phyloP scores from a whole-genome alignment of 1,140 invertebrate species.

The Bombus vancouverensis region DNA sequence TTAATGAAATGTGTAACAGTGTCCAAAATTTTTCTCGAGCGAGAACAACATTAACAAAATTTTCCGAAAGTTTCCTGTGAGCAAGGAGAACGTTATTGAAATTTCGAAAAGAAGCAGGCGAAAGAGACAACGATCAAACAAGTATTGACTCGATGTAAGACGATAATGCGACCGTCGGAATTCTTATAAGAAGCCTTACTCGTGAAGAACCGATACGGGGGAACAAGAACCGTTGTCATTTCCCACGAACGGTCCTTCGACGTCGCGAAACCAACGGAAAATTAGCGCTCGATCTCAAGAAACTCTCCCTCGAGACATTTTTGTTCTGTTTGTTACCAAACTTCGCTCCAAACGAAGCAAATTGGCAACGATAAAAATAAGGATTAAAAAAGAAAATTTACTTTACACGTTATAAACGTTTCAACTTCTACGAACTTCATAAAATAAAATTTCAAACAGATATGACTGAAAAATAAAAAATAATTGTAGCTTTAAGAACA shows the following conservation, averaged over 20 bases:
- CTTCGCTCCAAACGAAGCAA: not conserved
- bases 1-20: not conserved
- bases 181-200: constrained; percentile 79
- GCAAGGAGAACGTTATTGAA: not conserved
- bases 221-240: constrained; percentile 38
- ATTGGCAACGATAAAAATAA: not conserved
- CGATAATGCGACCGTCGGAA: constrained; percentile 74
- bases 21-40: not conserved
- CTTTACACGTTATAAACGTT: not conserved
- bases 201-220: constrained; percentile 40
- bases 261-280: constrained; percentile 26
- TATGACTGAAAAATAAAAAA: not conserved
- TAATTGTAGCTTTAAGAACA: not conserved
- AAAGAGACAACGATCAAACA: constrained; percentile 9
- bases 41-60: accelerated
- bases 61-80: not conserved
- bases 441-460: not conserved
- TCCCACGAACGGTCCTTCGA: constrained; percentile 40
- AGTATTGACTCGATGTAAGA: constrained; percentile 70
- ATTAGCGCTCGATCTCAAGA: not conserved
- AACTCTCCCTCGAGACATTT: not conserved
- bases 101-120: not conserved
- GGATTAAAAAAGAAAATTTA: not conserved
- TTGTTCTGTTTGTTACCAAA: not conserved
- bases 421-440: not conserved